phyloP scores from a whole-genome alignment of 2,113 vertebrate genomes.

The Corythaixoides concolor region DNA sequence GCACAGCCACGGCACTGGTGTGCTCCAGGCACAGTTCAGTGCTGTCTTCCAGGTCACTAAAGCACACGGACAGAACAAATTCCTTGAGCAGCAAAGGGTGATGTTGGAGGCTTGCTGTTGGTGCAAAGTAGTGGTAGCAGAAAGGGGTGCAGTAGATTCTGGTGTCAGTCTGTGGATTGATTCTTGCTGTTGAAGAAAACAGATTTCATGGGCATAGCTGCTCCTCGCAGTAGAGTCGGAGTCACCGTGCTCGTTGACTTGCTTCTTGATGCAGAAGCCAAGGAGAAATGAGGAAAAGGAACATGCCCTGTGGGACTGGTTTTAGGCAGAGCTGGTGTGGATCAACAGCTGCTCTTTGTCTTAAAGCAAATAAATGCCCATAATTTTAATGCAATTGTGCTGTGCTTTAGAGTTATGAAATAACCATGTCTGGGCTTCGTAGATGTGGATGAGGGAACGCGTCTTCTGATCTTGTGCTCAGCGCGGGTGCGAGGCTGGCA shows the following conservation, averaged over 20 bases:
- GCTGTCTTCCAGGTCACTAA: neutral
- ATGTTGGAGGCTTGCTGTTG: neutral
- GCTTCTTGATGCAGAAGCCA: neutral
- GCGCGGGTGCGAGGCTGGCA: neutral
- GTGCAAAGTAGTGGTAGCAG: neutral
- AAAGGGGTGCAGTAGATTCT: neutral
- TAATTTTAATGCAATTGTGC: neutral
- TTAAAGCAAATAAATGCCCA: neutral
- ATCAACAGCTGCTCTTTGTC: neutral
- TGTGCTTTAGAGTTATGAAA: neutral
- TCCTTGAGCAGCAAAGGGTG: neutral
- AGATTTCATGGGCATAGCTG: neutral
- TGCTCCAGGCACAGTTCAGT: neutral
- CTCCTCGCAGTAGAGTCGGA: fast-evolving
- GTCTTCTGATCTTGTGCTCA: neutral
- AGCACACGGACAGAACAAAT: fast-evolving
- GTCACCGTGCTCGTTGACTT: fast-evolving
- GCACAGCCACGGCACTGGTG: neutral
- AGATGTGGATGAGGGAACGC: fast-evolving
- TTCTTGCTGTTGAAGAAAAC: neutral
- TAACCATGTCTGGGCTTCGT: neutral
- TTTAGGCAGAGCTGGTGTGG: neutral
- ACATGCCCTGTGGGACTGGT: neutral
- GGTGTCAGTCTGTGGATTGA: fast-evolving
- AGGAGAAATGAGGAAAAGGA: neutral